Base-by-base conservation (phyloP, 2,888 invertebrate genomes). In the Agrotis segetum region DNA sequence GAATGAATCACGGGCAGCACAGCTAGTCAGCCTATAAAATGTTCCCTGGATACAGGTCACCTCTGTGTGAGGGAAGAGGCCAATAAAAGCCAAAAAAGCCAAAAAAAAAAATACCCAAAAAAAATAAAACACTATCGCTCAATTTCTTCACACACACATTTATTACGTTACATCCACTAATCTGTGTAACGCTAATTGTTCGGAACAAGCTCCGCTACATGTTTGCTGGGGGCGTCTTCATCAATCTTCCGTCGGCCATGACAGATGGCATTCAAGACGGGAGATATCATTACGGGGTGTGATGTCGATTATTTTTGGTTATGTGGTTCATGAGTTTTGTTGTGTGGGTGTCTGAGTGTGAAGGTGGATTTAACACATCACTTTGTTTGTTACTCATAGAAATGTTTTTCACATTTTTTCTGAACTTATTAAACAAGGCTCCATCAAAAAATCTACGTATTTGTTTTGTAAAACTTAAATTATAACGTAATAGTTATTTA, bases 121-220 rank as follows among this genome's bases (percentile, higher is more conserved):
- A 34, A 56, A 34, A 82, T 80, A 85, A 81, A 86, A 86, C 85
- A 84, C 84, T 87, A 93, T 93, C 92, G 90, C 88, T 93, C 92
- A 92, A 92, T 92, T 90, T 86, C 85, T 73, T 85, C 55, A 68
- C 52, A 77, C 89, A 92, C 90, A 92, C 90, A 92, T 92, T 92
- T 89, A 89, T 91, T 88, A 63, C 69, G 6, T 55, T 49, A 53
- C 44, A 65, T 53, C 50, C 58, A 70, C 58, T 78, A 82, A 80
- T 80, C 65, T 53, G 14, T 58, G 50, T 65, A 83, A 77, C 82
- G 80, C 81, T 88, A 86, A 89, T 89, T 88, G 87, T 88, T 70
- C 67, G 56, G 70, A 67, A 73, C 82, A 72, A 50, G 72, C 76
- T 59, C 55, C 52, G 19, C 77, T 81, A 86, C 84, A 85, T 83